phyloP scores from a whole-genome alignment of 2,797 vertebrate species.

The Gephyroberyx darwinii region DNA sequence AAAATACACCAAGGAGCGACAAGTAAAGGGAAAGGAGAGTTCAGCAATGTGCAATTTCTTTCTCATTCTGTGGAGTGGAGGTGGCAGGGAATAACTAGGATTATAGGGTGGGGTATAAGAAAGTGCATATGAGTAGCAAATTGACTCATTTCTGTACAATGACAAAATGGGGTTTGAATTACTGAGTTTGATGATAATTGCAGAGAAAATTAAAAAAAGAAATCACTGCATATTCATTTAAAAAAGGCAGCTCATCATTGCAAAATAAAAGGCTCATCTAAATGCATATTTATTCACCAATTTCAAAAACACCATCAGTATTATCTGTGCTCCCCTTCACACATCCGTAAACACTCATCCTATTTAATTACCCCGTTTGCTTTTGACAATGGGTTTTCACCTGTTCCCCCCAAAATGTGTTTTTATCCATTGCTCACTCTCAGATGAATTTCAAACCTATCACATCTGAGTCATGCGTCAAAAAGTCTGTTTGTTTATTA shows the following conservation, averaged over 20 bases:
- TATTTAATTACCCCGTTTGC: conserved; percentile 53
- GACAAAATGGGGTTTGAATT: conserved; percentile 26
- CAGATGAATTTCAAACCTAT: conserved; percentile 34
- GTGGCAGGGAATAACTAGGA: neutral
- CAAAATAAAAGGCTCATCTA: conserved; percentile 50
- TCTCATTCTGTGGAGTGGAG: neutral
- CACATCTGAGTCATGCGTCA: conserved; percentile 37
- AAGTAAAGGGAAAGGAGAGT: neutral
- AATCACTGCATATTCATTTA: neutral
- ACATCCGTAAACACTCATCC: conserved; percentile 25
- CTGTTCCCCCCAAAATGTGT: conserved; percentile 43
- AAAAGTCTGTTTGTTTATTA: conserved; percentile 27
- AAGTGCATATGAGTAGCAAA: neutral
- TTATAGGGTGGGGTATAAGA: neutral
- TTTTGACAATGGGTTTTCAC: conserved; percentile 43
- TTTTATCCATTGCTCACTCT: conserved; percentile 42
- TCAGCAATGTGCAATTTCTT: conserved; percentile 2
- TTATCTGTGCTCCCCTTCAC: conserved; percentile 47
- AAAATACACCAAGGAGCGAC: too few relatives aligned
- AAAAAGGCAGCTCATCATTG: conserved; percentile 14
- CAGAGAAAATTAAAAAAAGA: neutral
- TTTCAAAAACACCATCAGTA: conserved; percentile 56
- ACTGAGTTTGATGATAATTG: conserved; percentile 35
- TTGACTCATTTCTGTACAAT: conserved; percentile 16
- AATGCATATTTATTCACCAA: conserved; percentile 60